These are phyloP conservation scores for Eudasyphora cyanicolor DNA, from an alignment of 2,888 invertebrate genomes.

Conservation along the genomic window DNA sequence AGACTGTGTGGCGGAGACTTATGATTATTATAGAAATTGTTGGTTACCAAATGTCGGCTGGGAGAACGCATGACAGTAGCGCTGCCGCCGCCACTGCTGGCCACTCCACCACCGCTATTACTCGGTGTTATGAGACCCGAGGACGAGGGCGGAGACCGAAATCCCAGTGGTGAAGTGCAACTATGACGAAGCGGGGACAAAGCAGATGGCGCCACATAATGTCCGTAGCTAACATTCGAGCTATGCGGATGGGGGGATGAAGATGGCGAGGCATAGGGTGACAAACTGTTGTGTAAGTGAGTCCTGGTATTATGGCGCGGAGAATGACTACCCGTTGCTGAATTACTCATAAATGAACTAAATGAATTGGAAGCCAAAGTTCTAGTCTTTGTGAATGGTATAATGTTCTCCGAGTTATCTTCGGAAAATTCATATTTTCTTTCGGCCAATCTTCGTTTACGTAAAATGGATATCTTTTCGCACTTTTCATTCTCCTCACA, in stretches of 20 bases:
- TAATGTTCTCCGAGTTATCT: conserved; percentile 85
- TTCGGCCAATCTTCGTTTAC: conserved; percentile 91
- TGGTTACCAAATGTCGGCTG: conserved; percentile 71
- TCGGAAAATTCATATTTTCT: conserved; percentile 96
- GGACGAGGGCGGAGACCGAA: conserved; percentile 75
- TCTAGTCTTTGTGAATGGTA: conserved; percentile 80
- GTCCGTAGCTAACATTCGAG: conserved; percentile 52
- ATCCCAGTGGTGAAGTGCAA: conserved; percentile 70
- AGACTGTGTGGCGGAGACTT: conserved; percentile 74
- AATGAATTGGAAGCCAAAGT: conserved; percentile 68
- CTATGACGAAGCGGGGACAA: conserved; percentile 68
- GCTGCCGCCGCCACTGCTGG: conserved; percentile 69
- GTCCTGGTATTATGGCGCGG: conserved; percentile 46
- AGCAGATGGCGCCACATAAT: conserved; percentile 63
- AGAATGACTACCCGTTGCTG: conserved; percentile 46
- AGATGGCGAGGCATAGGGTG: conserved; percentile 79
- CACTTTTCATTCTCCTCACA: conserved; percentile 91
- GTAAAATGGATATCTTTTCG: conserved; percentile 92
- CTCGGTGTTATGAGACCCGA: conserved; percentile 53
- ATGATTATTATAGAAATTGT: conserved; percentile 70
- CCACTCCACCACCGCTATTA: conserved; percentile 67
- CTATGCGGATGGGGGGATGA: conserved; percentile 76
- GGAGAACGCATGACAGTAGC: conserved; percentile 76
- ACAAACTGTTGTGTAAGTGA: conserved; percentile 75
- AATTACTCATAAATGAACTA: conserved; percentile 65